Conservation (phyloP, 2,888 invertebrate genomes). For the Spisula subtruncata region DNA sequence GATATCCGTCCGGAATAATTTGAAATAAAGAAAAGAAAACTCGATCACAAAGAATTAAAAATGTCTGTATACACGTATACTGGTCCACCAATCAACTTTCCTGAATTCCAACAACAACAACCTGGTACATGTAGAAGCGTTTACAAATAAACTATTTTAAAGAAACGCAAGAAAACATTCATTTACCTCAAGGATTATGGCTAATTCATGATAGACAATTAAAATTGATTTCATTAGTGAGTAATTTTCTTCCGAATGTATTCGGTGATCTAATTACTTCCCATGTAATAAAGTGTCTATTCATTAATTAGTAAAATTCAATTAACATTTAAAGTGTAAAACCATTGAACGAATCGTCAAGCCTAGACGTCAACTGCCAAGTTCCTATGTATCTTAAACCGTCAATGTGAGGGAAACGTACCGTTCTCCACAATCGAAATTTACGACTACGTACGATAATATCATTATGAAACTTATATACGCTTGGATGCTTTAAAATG, state of each 20-base stretch:
- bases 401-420: too few relatives aligned
- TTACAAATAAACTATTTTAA: neutral
- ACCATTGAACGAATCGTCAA: neutral
- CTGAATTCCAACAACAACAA: too few relatives aligned
- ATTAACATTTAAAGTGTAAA: slow-evolving; percentile 10
- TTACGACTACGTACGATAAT: too few relatives aligned
- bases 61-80: too few relatives aligned
- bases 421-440: too few relatives aligned
- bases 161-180: too few relatives aligned
- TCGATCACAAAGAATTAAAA: too few relatives aligned
- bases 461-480: too few relatives aligned
- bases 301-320: slow-evolving; percentile 20
- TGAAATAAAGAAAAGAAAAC: too few relatives aligned
- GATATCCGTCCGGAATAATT: too few relatives aligned
- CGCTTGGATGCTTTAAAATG: too few relatives aligned
- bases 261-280: neutral
- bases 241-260: neutral
- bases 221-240: neutral
- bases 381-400: neutral
- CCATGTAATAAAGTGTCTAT: neutral
- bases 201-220: neutral
- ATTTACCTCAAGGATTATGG: neutral
- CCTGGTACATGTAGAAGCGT: neutral
- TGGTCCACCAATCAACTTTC: too few relatives aligned
- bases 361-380: neutral